A percentile compares a stretch with the other conserved stretches of the same genome.
Evolutionary conservation across 2,113 vertebrate genomes (phyloP).

Genomic region (Dissostichus mawsoni): DNA sequence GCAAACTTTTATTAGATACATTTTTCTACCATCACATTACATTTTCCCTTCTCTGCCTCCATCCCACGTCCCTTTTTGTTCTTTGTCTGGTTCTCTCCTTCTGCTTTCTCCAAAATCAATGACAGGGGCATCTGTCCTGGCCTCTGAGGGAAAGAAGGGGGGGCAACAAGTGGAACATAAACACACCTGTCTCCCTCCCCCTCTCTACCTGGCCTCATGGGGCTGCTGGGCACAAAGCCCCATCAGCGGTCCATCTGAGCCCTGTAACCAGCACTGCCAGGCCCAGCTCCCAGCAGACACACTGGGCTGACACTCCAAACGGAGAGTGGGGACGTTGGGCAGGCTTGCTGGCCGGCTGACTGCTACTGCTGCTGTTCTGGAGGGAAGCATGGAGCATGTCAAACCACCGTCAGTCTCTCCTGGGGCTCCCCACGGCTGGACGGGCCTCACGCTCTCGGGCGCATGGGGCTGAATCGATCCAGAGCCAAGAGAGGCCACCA

Average conservation of each 20-base stretch:
- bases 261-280: slow-evolving; percentile 73
- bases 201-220: slow-evolving; percentile 60
- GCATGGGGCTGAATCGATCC: slow-evolving; percentile 58
- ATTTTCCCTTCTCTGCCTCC: slow-evolving; percentile 29
- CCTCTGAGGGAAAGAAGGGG: slow-evolving; percentile 24
- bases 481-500: slow-evolving; percentile 58
- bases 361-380: slow-evolving; percentile 47
- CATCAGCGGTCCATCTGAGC: slow-evolving; percentile 77
- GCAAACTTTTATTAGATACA: slow-evolving; percentile 42
- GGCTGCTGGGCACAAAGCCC: slow-evolving; percentile 73
- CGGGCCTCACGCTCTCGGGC: slow-evolving; percentile 47
- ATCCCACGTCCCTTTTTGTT: background rate
- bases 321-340: slow-evolving; percentile 45
- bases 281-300: slow-evolving; percentile 65
- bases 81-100: slow-evolving; percentile 31
- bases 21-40: slow-evolving; percentile 50
- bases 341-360: slow-evolving; percentile 38
- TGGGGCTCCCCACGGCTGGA: slow-evolving; percentile 59
- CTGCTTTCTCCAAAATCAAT: slow-evolving; percentile 55
- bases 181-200: slow-evolving; percentile 72
- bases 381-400: slow-evolving; percentile 67
- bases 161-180: slow-evolving; percentile 75
- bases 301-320: slow-evolving; percentile 68
- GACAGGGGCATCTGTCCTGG: slow-evolving; percentile 57
- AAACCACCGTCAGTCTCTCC: slow-evolving; percentile 66